Evolutionary conservation across 2,797 vertebrate genomes (phyloP).

Genomic region (Sandelia bainsii): DNA sequence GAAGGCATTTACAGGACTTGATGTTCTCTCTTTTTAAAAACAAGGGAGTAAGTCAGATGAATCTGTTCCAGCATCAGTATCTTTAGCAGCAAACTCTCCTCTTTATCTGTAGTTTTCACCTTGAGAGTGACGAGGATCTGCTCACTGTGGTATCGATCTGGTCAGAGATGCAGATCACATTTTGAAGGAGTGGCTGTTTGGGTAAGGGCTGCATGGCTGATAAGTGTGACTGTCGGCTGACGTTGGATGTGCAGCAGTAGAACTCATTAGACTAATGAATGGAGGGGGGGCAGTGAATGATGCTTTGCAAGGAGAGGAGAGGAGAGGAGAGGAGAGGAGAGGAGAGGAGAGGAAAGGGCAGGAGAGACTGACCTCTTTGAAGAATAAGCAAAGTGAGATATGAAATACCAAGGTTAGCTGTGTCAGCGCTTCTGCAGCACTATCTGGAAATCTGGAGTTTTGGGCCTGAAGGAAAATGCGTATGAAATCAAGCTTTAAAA

Average conservation of each 20-base stretch:
- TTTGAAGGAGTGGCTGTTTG: constrained; percentile 65
- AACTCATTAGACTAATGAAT: constrained; percentile 81
- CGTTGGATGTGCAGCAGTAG: constrained; percentile 63
- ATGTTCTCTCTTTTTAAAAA: neutral
- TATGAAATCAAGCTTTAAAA: constrained; percentile 51
- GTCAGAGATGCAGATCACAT: constrained; percentile 66
- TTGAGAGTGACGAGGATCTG: constrained; percentile 57
- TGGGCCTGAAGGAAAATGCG: constrained; percentile 35
- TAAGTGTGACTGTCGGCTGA: constrained; percentile 74
- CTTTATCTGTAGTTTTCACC: constrained; percentile 54
- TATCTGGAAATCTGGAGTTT: constrained; percentile 39
- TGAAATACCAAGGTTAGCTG: constrained; percentile 57
- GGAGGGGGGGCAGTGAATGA: constrained; percentile 31
- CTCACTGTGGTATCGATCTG: constrained; percentile 55
- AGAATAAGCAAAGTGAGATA: constrained; percentile 67
- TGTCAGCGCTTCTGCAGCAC: constrained; percentile 66
- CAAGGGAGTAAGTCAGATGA: neutral
- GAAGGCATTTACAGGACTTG: neutral
- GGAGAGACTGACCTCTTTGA: constrained; percentile 69
- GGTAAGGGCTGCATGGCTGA: constrained; percentile 50
- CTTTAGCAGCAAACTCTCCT: constrained; percentile 6
- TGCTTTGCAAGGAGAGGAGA: constrained; percentile 37
- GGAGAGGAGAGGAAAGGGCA: constrained; percentile 47
- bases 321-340: constrained; percentile 47
- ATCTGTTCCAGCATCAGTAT: neutral